These are phyloP conservation scores for Lochmaea capreae DNA, from an alignment of 2,888 invertebrate genomes.

Conservation along the genomic window DNA sequence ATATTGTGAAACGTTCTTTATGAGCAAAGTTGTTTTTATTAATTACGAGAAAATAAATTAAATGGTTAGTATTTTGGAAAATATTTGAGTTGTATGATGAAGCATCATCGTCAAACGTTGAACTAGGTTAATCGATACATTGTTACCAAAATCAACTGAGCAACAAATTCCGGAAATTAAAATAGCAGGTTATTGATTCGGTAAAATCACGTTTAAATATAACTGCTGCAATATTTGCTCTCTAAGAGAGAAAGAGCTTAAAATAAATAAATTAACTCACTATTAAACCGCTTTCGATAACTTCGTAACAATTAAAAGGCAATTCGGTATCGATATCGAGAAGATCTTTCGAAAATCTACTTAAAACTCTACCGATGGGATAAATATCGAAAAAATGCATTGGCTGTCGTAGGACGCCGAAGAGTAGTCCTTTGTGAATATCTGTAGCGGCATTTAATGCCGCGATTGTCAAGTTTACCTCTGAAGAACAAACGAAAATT, in stretches of 20 bases:
- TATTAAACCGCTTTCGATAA: conserved; percentile 63
- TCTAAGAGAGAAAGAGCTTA: not conserved
- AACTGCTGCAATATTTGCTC: conserved; percentile 52
- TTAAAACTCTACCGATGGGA: conserved; percentile 76
- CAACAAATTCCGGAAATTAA: too few relatives aligned
- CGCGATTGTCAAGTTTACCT: conserved; percentile 70
- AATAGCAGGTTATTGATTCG: too few relatives aligned
- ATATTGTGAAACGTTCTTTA: too few relatives aligned
- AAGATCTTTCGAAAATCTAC: conserved; percentile 77
- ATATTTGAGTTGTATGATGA: too few relatives aligned
- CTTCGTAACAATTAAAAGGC: conserved; percentile 66
- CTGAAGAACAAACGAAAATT: conserved; percentile 67
- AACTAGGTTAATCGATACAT: too few relatives aligned
- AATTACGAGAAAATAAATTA: too few relatives aligned
- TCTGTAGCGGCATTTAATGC: conserved; percentile 71
- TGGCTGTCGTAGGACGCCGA: conserved; percentile 71
- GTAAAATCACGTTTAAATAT: conserved; percentile 53
- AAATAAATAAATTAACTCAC: conserved; percentile 55
- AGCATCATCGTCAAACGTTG: too few relatives aligned
- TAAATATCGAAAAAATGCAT: conserved; percentile 79
- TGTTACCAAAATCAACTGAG: too few relatives aligned
- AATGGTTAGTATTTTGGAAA: too few relatives aligned
- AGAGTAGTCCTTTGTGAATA: conserved; percentile 71
- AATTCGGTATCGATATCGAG: conserved; percentile 74
- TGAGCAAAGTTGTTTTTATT: too few relatives aligned